phyloP scores from a whole-genome alignment of 2,113 vertebrate species.

The Acrocephalus kingi region DNA sequence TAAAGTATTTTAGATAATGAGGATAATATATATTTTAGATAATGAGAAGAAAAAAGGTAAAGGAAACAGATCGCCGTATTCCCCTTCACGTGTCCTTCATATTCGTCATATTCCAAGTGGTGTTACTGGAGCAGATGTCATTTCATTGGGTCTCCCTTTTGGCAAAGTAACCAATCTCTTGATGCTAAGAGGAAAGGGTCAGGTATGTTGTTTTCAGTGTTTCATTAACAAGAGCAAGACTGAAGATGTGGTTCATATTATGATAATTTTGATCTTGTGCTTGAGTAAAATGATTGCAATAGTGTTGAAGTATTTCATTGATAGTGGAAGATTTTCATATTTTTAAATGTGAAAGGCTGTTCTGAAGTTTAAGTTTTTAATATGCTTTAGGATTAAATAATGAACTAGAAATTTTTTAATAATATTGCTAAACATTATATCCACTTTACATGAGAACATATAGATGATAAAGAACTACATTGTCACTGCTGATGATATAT shows the following conservation, averaged over 20 bases:
- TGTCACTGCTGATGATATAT: neutral
- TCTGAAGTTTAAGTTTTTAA: neutral
- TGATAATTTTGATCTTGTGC: neutral
- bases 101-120: slow-evolving; percentile 80
- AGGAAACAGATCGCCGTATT: slow-evolving; percentile 64
- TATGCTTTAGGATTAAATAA: neutral
- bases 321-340: neutral
- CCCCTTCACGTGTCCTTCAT: slow-evolving; percentile 85
- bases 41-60: slow-evolving; percentile 78
- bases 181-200: slow-evolving; percentile 83
- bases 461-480: neutral
- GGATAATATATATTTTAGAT: slow-evolving; percentile 77
- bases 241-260: neutral
- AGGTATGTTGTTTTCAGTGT: slow-evolving; percentile 72
- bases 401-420: neutral
- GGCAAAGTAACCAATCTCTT: slow-evolving; percentile 88
- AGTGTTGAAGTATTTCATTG: neutral
- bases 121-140: slow-evolving; percentile 80
- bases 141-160: slow-evolving; percentile 85
- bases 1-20: slow-evolving; percentile 75
- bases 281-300: neutral
- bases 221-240: neutral
- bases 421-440: neutral
- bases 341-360: neutral
- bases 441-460: neutral